Base-by-base conservation (phyloP, 2,888 invertebrate species). In the Rhorus exstirpatorius region DNA sequence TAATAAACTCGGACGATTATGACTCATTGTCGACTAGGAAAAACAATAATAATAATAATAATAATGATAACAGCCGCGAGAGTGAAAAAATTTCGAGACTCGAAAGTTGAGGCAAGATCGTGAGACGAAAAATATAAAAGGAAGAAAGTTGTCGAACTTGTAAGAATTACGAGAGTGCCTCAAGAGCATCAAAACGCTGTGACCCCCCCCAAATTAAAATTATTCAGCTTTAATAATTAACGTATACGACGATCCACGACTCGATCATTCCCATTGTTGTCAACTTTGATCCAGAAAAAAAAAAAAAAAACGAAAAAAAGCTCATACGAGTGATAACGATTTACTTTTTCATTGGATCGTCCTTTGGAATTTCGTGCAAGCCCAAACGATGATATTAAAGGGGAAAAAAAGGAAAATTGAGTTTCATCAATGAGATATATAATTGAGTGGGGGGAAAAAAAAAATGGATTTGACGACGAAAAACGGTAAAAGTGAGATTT, bases 341-440 rank as follows among this genome's bases (percentile, higher is more conserved):
- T 71, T 78, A 79, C 76, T 84, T 80, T 84, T 84, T 78, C 82
- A 84, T 67, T 83, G 72, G n/a, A 79, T 74, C 63, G 38, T 79
- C 71, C 77, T 46, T 75, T 71, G 61, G 63, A 81, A 51, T 72
- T 81, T 75, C 78, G 74, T 71, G 71, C 41, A 80, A 84, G 80
- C 78, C 78, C 83, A 74, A 55, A 49, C 41, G 51, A 76, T 31
- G 10, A n/a, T n/a, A n/a, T n/a, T n/a, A n/a, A n/a, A n/a, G n/a
- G n/a, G n/a, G n/a, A n/a, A n/a, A n/a, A n/a, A n/a, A n/a, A n/a
- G n/a, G n/a, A n/a, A n/a, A n/a, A n/a, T n/a, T n/a, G n/a, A n/a
- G n/a, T n/a, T n/a, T n/a, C n/a, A n/a, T n/a, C n/a, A n/a, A n/a
- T n/a, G n/a, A n/a, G n/a, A n/a, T n/a, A n/a, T n/a, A n/a, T n/a